Conservation (phyloP, 1,140 invertebrate species). For the Diabrotica virgifera region DNA sequence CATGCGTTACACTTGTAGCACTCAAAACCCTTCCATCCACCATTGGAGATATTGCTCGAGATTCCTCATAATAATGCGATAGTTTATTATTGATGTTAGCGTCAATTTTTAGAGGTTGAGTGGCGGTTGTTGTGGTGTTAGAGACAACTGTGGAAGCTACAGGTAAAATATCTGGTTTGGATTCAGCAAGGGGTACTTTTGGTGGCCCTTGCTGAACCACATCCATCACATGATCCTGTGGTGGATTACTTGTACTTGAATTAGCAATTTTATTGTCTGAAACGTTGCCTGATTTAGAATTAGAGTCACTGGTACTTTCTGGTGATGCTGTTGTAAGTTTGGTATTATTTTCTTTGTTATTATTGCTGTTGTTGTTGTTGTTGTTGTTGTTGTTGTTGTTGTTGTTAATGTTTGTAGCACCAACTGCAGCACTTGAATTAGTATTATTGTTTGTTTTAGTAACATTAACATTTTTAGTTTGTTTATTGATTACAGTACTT, state of each 20-base stretch:
- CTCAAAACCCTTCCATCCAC: constrained; percentile 42
- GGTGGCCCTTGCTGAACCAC: too few species aligned
- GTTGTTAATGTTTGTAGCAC: too few species aligned
- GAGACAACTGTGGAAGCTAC: constrained; percentile 43
- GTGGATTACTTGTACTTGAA: constrained; percentile 4
- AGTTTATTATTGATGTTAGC: constrained; percentile 31
- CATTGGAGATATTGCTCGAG: constrained; percentile 37
- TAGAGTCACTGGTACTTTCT: background rate
- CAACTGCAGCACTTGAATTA: background rate
- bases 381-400: constrained; percentile 1
- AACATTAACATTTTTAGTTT: background rate
- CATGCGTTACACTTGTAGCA: constrained; percentile 45
- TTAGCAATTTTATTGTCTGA: constrained; percentile 9
- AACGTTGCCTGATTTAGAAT: background rate
- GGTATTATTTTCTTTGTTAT: background rate
- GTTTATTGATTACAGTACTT: constrained; percentile 22
- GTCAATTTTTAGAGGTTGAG: constrained; percentile 45
- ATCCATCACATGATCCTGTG: background rate
- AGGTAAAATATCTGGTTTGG: constrained; percentile 30
- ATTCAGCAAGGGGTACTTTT: background rate
- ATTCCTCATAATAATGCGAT: constrained; percentile 11
- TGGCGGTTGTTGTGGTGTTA: constrained; percentile 42
- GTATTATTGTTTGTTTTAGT: constrained; percentile 8
- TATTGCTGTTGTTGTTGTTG: too few species aligned
- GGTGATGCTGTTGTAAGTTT: background rate